These are phyloP conservation scores for Protosalanx chinensis DNA, from an alignment of 2,797 vertebrate species.

Conservation along the genomic window DNA sequence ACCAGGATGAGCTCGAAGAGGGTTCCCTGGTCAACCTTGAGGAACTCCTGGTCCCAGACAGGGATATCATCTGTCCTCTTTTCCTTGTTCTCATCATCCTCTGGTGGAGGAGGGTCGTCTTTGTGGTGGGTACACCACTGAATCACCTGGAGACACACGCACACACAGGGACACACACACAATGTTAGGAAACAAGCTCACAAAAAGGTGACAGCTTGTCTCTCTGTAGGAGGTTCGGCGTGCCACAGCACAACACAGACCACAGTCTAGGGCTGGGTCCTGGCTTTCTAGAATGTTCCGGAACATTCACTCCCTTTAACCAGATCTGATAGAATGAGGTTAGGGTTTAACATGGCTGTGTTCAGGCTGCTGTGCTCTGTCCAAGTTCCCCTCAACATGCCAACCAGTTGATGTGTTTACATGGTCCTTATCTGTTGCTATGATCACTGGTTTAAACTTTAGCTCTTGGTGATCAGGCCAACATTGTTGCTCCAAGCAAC, in stretches of 20 bases:
- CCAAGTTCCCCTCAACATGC: not conserved
- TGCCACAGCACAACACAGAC: not conserved
- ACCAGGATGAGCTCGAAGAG: constrained; percentile 99
- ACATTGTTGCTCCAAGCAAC: not conserved
- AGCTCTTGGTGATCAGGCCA: not conserved
- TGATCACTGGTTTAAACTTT: not conserved
- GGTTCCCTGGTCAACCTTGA: constrained; percentile 99
- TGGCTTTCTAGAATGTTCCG: no score
- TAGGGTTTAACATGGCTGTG: no score
- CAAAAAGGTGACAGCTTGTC: not conserved
- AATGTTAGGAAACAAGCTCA: not conserved
- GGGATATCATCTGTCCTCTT: constrained; percentile 98
- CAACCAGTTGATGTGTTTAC: not conserved
- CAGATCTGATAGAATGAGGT: no score
- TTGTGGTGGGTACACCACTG: constrained; percentile 99
- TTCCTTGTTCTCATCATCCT: constrained; percentile 99
- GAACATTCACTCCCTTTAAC: no score
- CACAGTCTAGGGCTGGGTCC: no score
- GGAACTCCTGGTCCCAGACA: constrained; percentile 99
- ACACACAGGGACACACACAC: not conserved
- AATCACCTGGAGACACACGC: constrained; percentile 79
- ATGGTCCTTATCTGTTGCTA: not conserved
- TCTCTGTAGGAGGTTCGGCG: not conserved
- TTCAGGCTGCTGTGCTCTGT: no score
- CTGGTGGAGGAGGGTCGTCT: constrained; percentile 97